A percentile compares a stretch with the other conserved stretches of the same genome.
Evolutionary conservation across 2,888 invertebrate species (phyloP).

Genomic region (Ornithoptera alexandrae): DNA sequence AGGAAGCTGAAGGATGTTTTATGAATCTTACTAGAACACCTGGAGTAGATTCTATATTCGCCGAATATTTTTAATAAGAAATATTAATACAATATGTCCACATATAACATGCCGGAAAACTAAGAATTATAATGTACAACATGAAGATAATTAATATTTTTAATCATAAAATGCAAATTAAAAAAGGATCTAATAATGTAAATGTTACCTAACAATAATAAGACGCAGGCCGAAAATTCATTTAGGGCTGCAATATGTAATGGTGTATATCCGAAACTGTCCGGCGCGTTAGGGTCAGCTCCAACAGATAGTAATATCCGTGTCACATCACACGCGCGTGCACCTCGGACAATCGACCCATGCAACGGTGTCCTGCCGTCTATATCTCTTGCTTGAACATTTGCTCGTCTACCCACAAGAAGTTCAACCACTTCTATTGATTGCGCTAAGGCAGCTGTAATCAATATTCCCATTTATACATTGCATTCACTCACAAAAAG

Average conservation of each 20-base stretch:
- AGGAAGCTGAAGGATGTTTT: conserved; percentile 11
- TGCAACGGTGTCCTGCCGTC: conserved; percentile 90
- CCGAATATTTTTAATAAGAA: neutral
- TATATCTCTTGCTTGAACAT: conserved; percentile 83
- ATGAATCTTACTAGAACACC: conserved; percentile 5
- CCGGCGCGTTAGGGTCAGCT: conserved; percentile 87
- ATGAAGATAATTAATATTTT: neutral
- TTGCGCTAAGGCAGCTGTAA: conserved; percentile 87
- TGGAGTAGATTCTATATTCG: neutral
- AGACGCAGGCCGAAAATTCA: conserved; percentile 88
- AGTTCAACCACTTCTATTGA: conserved; percentile 87
- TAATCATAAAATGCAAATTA: neutral
- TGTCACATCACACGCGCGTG: conserved; percentile 85
- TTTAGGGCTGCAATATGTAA: conserved; percentile 91
- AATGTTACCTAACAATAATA: conserved; percentile 81
- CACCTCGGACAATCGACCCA: conserved; percentile 89
- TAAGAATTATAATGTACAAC: neutral
- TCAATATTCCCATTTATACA: neutral
- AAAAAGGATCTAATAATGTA: neutral
- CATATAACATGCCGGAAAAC: neutral
- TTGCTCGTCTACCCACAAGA: conserved; percentile 83
- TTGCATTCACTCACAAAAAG: no score
- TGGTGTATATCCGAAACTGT: conserved; percentile 91
- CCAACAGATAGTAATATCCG: conserved; percentile 82
- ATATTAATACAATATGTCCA: no score